Base-by-base conservation (phyloP, 2,888 invertebrate genomes). In the Zygogramma bicolorata region DNA sequence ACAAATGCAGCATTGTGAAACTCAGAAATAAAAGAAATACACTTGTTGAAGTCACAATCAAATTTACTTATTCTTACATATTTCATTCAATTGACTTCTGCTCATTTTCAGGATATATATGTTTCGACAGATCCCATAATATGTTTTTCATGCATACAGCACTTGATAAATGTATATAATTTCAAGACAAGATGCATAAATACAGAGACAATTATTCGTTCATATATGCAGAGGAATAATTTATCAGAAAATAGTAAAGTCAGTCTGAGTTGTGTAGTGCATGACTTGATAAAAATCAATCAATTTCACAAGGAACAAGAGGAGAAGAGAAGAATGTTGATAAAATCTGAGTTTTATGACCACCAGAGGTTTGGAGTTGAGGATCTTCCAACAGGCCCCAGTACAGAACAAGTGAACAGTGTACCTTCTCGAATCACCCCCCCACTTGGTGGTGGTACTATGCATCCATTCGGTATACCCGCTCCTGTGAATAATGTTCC, bases 151-250 rank as follows among this genome's bases (percentile, higher is more conserved):
- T 84, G 84, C 70, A 74, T 81, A 31, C 73, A 74, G 25, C 69
- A 72, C 38, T 73, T 84, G 25, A 77, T 82, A 49, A 77, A 70
- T 65, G 77, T 83, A n/a, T 82, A 83, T 75, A 81, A 80, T 31
- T 83, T 84, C 66, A 84, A 84, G 74, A 79, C 76, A 34, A 80
- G 75, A 68, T 82, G 82, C 72, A 62, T 84, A 10, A 81, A 80
- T 62, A 81, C 79, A 0, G 84, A 84, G 70, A 80, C 77, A 31
- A 79, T 75, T 49, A 81, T 84, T 10, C 71, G 79, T 60, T 71
- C 75, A 6, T 82, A 80, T 62, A 70, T 82, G 38, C 74, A 78
- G 6, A 79, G 79, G 68, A 77, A 82, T 60, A 80, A 81, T 70
- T 65, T 82, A 0, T 59, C 75, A 20, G 78, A 81, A 0, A 78